Percentiles rank a stretch among this genome's conserved stretches.
Conservation (phyloP, 2,888 invertebrate species). For the Rhamphomyia laevipes region DNA sequence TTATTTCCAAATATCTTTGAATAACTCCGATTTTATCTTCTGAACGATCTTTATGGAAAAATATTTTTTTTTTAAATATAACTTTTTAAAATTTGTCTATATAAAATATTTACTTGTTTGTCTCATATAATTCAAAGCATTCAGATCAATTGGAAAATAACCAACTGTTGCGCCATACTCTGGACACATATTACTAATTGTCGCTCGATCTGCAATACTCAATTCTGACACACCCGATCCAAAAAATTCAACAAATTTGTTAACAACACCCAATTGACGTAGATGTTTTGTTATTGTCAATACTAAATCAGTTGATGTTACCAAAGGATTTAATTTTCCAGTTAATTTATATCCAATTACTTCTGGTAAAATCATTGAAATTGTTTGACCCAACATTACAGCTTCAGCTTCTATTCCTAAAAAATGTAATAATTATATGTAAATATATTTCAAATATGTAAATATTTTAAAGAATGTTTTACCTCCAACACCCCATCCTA, state of each 20-base stretch:
- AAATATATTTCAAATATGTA: not conserved
- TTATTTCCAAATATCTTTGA: constrained; percentile 68
- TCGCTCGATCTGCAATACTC: constrained; percentile 93
- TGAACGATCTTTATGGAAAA: constrained; percentile 57
- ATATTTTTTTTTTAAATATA: not conserved
- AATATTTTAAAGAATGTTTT: not conserved
- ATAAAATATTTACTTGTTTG: constrained; percentile 57
- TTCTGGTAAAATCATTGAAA: constrained; percentile 91
- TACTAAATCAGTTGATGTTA: constrained; percentile 94
- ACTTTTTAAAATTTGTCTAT: not conserved
- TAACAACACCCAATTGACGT: constrained; percentile 88
- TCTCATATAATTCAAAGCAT: constrained; percentile 67
- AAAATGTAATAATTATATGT: not conserved
- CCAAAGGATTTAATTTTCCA: constrained; percentile 68
- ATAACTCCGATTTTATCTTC: constrained; percentile 65
- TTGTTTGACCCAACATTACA: constrained; percentile 96
- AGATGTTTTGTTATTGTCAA: constrained; percentile 94
- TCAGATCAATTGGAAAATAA: constrained; percentile 82
- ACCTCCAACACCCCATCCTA: constrained; percentile 80
- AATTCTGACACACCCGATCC: constrained; percentile 84
- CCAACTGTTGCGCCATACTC: constrained; percentile 96
- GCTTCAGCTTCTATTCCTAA: constrained; percentile 95
- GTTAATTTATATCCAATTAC: constrained; percentile 88
- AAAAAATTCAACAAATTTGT: constrained; percentile 98
- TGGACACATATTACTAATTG: constrained; percentile 98